Base-by-base conservation (phyloP, 2,888 invertebrate species). In the Coremacera marginata region DNA sequence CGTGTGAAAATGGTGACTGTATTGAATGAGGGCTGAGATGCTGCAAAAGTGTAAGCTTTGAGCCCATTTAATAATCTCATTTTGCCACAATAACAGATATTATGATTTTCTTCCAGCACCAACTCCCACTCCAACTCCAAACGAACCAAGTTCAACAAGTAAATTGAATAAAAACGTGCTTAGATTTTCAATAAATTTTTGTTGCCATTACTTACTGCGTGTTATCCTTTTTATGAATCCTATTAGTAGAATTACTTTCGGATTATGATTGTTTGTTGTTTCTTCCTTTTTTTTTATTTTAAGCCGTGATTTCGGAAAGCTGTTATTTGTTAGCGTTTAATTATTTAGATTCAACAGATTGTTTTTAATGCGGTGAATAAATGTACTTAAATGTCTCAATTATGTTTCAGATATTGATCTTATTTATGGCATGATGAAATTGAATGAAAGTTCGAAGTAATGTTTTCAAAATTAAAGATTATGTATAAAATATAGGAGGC, bases 121-220 rank as follows among this genome's bases (percentile, higher is more conserved):
- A 31, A 51, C 75, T 27, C 31, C 34, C 52, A 3, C 5, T 52
- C 31, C 74, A 31, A 51, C 75, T 80, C 22, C 52, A 5, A 5
- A 44, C 31, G 74, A 44, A 57, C 76, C 80, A 82, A 83, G 82
- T 83, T 84, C 85, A 85, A 85, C 85, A 85, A 84, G 85, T 85
- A 85, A 74, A 85, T 85, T 85, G 85, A 85, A 84, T 84, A 80
- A 80, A 80, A 82, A 84, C 85, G 85, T 85, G 85, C 83, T 80
- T 80, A 80, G 84, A 84, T 84, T 85, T 84, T 81, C 80, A 83
- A 84, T 83, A 78, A 55, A 63, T 63, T 70, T 78, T 77, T 80
- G 78, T 80, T 77, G 77, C 79, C 78, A 77, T 82, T 82, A 82
- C 82, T 82, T 82, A 81, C 79, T 78, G 80, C 78, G 79, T 82